Conservation (phyloP, 2,888 invertebrate species). For the Ctena decussata region DNA sequence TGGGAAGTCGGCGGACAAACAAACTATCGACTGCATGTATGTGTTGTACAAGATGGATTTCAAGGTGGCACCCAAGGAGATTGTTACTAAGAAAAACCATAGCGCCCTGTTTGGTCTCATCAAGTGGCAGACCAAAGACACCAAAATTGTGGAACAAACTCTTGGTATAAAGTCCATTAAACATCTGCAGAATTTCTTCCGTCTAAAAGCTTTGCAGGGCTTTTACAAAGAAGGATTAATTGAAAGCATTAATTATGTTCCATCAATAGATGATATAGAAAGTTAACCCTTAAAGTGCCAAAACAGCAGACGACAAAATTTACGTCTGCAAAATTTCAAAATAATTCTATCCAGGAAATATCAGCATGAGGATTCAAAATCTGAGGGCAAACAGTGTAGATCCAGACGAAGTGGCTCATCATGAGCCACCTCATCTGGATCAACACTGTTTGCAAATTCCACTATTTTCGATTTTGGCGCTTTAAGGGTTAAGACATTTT, state of each 20-base stretch:
- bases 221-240: constrained; percentile 31
- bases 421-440: no score
- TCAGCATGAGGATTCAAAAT: no score
- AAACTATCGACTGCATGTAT: constrained; percentile 44
- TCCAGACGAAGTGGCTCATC: no score
- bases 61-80: constrained; percentile 26
- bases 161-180: not conserved
- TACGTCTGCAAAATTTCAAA: no score
- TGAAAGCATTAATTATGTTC: constrained; percentile 25
- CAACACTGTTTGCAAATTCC: no score
- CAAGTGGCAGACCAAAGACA: constrained; percentile 1
- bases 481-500: no score
- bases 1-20: constrained; percentile 28
- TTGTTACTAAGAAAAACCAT: constrained; percentile 30
- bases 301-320: not conserved
- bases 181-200: constrained; percentile 34
- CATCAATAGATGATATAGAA: constrained; percentile 13
- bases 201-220: constrained; percentile 24
- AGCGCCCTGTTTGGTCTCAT: constrained; percentile 4
- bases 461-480: no score
- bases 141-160: not conserved
- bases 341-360: no score
- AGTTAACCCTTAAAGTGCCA: no score
- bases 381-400: no score
- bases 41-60: constrained; percentile 47